Evolutionary conservation across 35 echinoderm and acorn worm species (phyloP).

Genomic region (Lytechinus pictus): DNA sequence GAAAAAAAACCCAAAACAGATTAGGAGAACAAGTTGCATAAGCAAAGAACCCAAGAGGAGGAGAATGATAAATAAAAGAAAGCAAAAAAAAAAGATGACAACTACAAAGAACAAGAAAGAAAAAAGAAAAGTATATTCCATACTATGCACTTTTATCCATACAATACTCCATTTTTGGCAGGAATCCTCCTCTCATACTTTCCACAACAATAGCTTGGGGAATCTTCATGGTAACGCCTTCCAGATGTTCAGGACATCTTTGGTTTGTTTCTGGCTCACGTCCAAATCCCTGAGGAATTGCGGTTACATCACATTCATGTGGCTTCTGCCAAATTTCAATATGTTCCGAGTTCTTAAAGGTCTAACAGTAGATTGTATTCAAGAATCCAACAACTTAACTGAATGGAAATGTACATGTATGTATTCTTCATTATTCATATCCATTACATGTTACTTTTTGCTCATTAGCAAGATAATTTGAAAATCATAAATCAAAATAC

Average conservation of each 20-base stretch:
- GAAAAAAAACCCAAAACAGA: too few species aligned
- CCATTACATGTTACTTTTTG: too few species aligned
- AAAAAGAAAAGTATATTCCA: not conserved
- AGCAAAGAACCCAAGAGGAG: too few species aligned
- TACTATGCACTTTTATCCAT: not conserved
- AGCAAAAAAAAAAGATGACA: too few species aligned
- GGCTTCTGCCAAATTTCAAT: not conserved
- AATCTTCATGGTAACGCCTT: conserved; percentile 1
- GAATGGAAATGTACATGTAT: too few species aligned
- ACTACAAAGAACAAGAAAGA: not conserved
- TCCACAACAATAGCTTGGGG: not conserved
- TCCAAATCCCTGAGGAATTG: not conserved
- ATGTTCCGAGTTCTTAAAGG: not conserved
- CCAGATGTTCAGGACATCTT: not conserved
- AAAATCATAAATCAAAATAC: too few species aligned
- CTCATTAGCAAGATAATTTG: too few species aligned
- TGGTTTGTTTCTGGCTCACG: not conserved
- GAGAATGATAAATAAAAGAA: too few species aligned
- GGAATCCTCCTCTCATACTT: not conserved
- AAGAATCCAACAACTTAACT: too few species aligned
- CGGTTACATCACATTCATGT: not conserved
- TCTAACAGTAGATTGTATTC: too few species aligned
- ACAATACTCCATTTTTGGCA: not conserved
- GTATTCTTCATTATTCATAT: too few species aligned
- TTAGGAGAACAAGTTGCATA: too few species aligned